Evolutionary conservation across 37 sponge, comb jelly and placozoan genomes (phyloP), one percentile per base, ranked within the genome.

Genomic region (Aplysina aerophoba): DNA sequence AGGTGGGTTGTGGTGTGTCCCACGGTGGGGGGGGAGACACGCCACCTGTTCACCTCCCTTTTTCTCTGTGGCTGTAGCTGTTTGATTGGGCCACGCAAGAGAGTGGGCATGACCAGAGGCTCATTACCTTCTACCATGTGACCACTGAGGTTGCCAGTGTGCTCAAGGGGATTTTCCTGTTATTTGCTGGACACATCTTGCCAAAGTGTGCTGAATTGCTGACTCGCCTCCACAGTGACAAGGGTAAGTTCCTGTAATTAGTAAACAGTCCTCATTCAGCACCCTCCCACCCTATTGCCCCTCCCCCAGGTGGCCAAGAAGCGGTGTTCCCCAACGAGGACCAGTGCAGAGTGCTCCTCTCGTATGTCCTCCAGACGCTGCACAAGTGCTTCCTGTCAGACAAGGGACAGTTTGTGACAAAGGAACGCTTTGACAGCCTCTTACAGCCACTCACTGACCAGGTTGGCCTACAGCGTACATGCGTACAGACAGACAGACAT

Each of bases 71-170:
- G 41, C 58, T 80, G 39, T 62, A 94, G 90, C 54, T 97, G 34
- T 62, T 90, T 56, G 93, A 95, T 37, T 97, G 97, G 97, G 91
- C 96, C 22, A 84, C 89, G 6, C 31, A 81, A 38, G 55, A 67
- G 28, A 80, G 62, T 17, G 31, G 85, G 53, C 86, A 83, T 15
- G 81, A 36, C 44, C 80, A 89, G 27, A 55, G 93, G 37, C 57
- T 88, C 17, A 91, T 97, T 68, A 84, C 95, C 1, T 97, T 97
- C 84, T 97, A 93, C 44, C 96, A 91, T 25, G 55, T 93, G 27
- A 74, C 92, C 6, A 66, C 30, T 73, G 92, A 89, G 6, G 50
- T 92, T 67, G 91, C 93, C 11, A 89, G 44, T 14, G 87, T 85
- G 59, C 74, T 95, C 41, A 95, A 92, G 85, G 55, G 84, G 24